These are phyloP conservation scores for Calcarius ornatus DNA, from an alignment of 2,113 vertebrate species.

Conservation along the genomic window DNA sequence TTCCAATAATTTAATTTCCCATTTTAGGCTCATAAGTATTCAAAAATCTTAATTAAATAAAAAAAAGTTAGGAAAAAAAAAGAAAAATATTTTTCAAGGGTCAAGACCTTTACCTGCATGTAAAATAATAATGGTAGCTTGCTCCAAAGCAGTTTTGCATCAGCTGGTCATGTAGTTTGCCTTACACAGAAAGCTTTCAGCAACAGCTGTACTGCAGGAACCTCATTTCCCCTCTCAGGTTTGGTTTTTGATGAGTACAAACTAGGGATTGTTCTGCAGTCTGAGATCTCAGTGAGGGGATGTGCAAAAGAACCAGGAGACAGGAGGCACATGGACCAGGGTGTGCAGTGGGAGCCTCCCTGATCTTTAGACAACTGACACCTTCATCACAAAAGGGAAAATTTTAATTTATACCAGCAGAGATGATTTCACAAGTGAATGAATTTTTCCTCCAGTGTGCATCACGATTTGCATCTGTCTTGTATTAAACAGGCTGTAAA, in stretches of 20 bases:
- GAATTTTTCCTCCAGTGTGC: not conserved
- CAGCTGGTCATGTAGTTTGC: not conserved
- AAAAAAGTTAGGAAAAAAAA: not conserved
- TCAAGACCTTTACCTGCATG: not conserved
- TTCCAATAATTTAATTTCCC: not conserved
- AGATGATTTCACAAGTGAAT: not conserved
- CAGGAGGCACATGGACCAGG: rapidly evolving
- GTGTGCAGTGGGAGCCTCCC: not conserved
- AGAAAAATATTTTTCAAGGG: not conserved
- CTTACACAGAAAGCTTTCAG: not conserved
- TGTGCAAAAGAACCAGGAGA: not conserved
- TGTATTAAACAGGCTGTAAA: not conserved
- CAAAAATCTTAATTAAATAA: not conserved
- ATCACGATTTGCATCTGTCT: not conserved
- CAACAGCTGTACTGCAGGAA: not conserved
- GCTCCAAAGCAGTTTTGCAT: not conserved
- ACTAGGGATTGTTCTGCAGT: not conserved
- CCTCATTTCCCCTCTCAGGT: not conserved
- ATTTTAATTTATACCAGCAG: not conserved
- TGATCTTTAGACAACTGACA: not conserved
- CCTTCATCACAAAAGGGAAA: not conserved
- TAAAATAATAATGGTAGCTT: not conserved
- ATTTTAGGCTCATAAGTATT: not conserved
- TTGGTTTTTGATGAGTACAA: not conserved
- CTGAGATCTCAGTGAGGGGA: not conserved